Percentiles rank a stretch among this genome's conserved stretches.
phyloP scores from a whole-genome alignment of 2,888 invertebrate genomes.

The Aporophyla lueneburgensis region DNA sequence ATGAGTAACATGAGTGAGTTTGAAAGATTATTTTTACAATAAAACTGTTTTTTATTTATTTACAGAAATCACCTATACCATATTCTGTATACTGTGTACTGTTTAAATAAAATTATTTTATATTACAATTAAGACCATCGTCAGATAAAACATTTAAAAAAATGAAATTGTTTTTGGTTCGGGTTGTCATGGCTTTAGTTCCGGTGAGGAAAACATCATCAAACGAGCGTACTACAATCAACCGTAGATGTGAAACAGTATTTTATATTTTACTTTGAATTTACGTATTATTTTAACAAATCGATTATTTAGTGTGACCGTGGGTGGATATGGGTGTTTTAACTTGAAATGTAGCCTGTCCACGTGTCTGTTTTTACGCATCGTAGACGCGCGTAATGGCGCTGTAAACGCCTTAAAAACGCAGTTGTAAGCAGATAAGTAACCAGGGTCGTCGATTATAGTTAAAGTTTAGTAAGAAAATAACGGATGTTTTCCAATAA shows the following conservation, averaged over 20 bases:
- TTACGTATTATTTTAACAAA: constrained; percentile 47
- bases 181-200: constrained; percentile 65
- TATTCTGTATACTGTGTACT: constrained; percentile 50
- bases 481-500: no score
- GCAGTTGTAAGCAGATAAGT: no score
- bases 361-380: not conserved
- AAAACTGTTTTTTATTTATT: constrained; percentile 44
- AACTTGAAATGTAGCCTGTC: constrained; percentile 2
- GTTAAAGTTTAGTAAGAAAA: no score
- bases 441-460: no score
- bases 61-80: constrained; percentile 55
- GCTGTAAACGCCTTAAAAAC: no score
- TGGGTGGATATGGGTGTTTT: constrained; percentile 30
- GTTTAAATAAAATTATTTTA: constrained; percentile 30
- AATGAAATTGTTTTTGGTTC: constrained; percentile 56
- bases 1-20: constrained; percentile 24
- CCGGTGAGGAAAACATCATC: constrained; percentile 54
- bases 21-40: constrained; percentile 38
- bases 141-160: constrained; percentile 47
- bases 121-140: constrained; percentile 30
- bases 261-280: constrained; percentile 46
- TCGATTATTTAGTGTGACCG: constrained; percentile 48
- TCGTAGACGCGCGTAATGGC: not conserved
- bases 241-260: constrained; percentile 37
- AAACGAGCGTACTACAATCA: constrained; percentile 36